A percentile compares a stretch with the other conserved stretches of the same genome.
These are phyloP conservation scores for Cryptocephalus moraei DNA, from an alignment of 2,888 invertebrate species.

Conservation along the genomic window DNA sequence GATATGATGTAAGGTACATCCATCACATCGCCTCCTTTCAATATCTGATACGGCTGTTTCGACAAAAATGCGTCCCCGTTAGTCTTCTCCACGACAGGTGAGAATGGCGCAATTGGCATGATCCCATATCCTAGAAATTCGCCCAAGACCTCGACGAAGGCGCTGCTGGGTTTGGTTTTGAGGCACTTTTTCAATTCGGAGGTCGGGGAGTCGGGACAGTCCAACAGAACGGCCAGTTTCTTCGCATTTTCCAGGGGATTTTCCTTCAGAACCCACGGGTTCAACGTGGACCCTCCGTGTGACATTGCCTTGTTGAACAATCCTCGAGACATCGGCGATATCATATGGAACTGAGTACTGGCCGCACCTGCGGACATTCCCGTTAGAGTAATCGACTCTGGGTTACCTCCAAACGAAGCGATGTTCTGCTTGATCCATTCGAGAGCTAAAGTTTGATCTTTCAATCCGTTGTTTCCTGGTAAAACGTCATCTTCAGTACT, in stretches of 20 bases:
- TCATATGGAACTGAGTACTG: slow-evolving; percentile 33
- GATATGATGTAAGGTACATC: slow-evolving; percentile 59
- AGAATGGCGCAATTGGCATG: slow-evolving; percentile 26
- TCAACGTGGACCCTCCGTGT: slow-evolving; percentile 57
- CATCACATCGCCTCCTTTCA: slow-evolving; percentile 49
- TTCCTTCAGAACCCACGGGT: slow-evolving; percentile 44
- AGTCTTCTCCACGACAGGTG: slow-evolving; percentile 30
- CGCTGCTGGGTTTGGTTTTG: slow-evolving; percentile 45
- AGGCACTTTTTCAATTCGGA: slow-evolving; percentile 53
- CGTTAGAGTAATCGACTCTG: slow-evolving; percentile 30
- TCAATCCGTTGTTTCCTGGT: slow-evolving; percentile 33
- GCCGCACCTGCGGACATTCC: slow-evolving; percentile 34
- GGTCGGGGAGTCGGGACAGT: slow-evolving; percentile 48
- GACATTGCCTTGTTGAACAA: slow-evolving; percentile 53
- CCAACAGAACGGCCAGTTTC: slow-evolving; percentile 46
- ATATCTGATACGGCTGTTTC: slow-evolving; percentile 51
- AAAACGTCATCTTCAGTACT: slow-evolving; percentile 32
- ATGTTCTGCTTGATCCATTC: slow-evolving; percentile 33
- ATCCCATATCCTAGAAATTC: slow-evolving; percentile 47
- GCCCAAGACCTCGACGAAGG: slow-evolving; percentile 46
- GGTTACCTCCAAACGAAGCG: slow-evolving; percentile 32
- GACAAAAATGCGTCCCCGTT: slow-evolving; percentile 52
- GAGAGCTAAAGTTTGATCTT: slow-evolving; percentile 32
- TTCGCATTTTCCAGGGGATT: slow-evolving; percentile 49
- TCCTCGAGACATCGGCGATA: slow-evolving; percentile 29